Base-by-base conservation (phyloP, 2,113 vertebrate genomes). In the Trichomycterus rosablanca region DNA sequence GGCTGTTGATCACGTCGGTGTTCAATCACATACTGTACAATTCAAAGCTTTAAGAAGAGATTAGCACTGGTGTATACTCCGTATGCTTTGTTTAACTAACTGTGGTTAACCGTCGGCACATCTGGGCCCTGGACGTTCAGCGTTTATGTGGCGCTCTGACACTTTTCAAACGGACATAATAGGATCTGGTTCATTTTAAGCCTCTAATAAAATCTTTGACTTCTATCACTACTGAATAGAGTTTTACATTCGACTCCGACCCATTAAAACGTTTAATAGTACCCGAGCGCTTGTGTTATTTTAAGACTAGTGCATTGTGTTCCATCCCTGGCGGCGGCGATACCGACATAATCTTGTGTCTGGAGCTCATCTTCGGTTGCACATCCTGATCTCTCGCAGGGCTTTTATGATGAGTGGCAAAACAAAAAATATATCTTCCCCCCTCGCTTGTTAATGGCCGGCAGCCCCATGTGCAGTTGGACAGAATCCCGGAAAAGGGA, bases 401-500 rank as follows among this genome's bases (percentile, higher is more conserved):
- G 59, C 35, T 60, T 67, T 65, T 55, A 59, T 71, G 58, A 64
- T 67, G 53, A 67, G 54, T 44, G 59, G 30, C 62, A 63, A 70
- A 72, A 73, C 59, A 67, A 70, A 73, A 75, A 65, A 67, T 65
- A 70, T 55, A 63, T 70, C 68, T 67, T 69, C 50, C 26, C 43
- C 50, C 32, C 26, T 34, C 24, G 46, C 62, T 62, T 45, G 59
- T 65, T 48, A 64, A 52, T 50, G 43, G 42, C 63, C 20, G 59
- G 35, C 20, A 16, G 16, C 40, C 26, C 56, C 28, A 51, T 32
- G 15, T 51, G 45, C 8, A 68, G 68, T 74, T 78, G 76, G 76
- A 76, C 57, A 37, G 32, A 65, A 73, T 74, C 60, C 71, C 67
- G 76, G 74, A 78, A 72, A 75, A 69, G 65, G 37, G 49, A 70